phyloP scores from a whole-genome alignment of 53 echinoderm and acorn worm species.

The Stichopus horrens region DNA sequence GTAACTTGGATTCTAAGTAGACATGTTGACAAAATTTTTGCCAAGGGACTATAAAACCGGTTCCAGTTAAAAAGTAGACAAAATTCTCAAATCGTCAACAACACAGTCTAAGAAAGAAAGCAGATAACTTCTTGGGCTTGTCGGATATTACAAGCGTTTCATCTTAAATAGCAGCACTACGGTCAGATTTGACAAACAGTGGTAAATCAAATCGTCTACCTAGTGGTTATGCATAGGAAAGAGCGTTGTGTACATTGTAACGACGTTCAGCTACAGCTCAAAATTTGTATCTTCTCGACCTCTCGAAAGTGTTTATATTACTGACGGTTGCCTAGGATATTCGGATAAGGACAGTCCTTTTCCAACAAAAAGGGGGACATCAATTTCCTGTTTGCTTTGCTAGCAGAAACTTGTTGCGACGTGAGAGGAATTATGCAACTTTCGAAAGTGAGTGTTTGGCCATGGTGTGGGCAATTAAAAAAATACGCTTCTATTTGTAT shows the following conservation, averaged over 20 bases:
- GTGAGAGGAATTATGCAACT: constrained; percentile 32
- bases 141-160: constrained; percentile 46
- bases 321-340: constrained; percentile 31
- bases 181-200: constrained; percentile 32
- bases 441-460: constrained; percentile 47
- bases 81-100: neutral
- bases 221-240: neutral
- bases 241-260: constrained; percentile 45
- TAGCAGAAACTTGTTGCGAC: constrained; percentile 34
- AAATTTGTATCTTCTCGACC: constrained; percentile 40
- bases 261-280: neutral
- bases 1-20: too few relatives aligned
- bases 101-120: constrained; percentile 36
- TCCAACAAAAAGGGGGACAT: constrained; percentile 10
- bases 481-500: constrained; percentile 39
- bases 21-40: too few relatives aligned
- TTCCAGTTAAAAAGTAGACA: neutral
- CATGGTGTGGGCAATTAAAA: constrained; percentile 28
- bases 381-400: constrained; percentile 38
- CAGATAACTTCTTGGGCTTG: constrained; percentile 38
- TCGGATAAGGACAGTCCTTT: constrained; percentile 52
- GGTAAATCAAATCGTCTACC: neutral
- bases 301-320: neutral
- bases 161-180: constrained; percentile 35
- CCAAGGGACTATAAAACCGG: constrained; percentile 12